These are phyloP conservation scores for Drosophila aff. DNA, from an alignment of 1,140 invertebrate genomes.

Conservation along the genomic window DNA sequence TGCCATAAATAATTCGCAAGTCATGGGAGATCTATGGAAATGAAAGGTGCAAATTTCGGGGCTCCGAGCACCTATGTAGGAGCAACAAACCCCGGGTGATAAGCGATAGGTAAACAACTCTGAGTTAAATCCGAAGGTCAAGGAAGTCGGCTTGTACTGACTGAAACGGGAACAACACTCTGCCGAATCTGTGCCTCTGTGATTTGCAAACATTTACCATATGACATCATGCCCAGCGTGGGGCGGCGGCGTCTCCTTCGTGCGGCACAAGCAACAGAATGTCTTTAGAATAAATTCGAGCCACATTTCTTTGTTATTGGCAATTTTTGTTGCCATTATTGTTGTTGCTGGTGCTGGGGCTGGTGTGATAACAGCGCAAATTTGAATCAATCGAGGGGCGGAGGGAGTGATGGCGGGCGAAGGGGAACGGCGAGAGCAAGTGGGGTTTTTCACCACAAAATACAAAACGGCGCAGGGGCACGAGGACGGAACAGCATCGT, in stretches of 20 bases:
- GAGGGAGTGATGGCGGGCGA: constrained; percentile 11
- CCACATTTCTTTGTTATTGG: constrained; percentile 69
- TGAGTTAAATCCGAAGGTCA: neutral
- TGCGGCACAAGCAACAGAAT: constrained; percentile 55
- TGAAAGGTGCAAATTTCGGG: no score
- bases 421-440: constrained; percentile 42
- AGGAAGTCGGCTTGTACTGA: constrained; percentile 17
- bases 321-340: constrained; percentile 29
- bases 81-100: constrained; percentile 5
- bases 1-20: neutral
- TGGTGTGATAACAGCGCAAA: constrained; percentile 74
- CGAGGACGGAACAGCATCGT: constrained; percentile 31
- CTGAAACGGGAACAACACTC: constrained; percentile 14
- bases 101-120: constrained; percentile 8
- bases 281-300: constrained; percentile 67
- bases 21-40: neutral
- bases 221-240: constrained; percentile 55
- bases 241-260: constrained; percentile 38
- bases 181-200: neutral
- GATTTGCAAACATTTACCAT: constrained; percentile 9
- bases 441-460: constrained; percentile 75
- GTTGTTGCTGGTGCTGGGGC: constrained; percentile 38
- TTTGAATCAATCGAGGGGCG: constrained; percentile 46
- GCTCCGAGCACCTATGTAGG: neutral
- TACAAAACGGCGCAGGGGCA: constrained; percentile 50